These are phyloP conservation scores for Semaprochilodus insignis DNA, from an alignment of 2,797 vertebrate species.

Conservation along the genomic window DNA sequence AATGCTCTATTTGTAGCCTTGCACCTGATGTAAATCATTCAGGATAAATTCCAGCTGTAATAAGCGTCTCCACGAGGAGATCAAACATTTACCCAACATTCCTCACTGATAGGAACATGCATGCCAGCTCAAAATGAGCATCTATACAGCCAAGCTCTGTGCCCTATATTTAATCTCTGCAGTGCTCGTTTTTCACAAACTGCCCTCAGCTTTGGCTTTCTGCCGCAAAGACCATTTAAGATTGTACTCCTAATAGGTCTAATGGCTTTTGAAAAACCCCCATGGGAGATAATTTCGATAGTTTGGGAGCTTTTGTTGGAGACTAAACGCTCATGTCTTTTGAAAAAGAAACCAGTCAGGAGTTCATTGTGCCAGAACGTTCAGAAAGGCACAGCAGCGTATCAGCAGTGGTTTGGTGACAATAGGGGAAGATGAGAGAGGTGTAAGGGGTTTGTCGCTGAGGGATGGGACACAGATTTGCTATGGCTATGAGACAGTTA, in stretches of 20 bases:
- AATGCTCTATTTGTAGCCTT: slow-evolving; percentile 73
- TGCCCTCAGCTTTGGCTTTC: slow-evolving; percentile 64
- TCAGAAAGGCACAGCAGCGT: slow-evolving; percentile 61
- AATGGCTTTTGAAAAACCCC: slow-evolving; percentile 63
- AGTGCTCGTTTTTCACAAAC: slow-evolving; percentile 50
- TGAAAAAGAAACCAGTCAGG: slow-evolving; percentile 61
- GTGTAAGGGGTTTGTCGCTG: slow-evolving; percentile 67
- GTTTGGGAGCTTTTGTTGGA: slow-evolving; percentile 68
- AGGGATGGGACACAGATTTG: slow-evolving; percentile 63
- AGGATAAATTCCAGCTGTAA: slow-evolving; percentile 79
- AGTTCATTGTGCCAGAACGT: slow-evolving; percentile 62
- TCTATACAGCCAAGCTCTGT: slow-evolving; percentile 48
- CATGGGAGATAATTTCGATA: slow-evolving; percentile 65
- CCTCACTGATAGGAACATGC: slow-evolving; percentile 58
- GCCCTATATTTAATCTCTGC: slow-evolving; percentile 46
- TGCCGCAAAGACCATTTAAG: slow-evolving; percentile 62
- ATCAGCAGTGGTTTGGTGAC: slow-evolving; percentile 60
- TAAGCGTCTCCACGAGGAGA: slow-evolving; percentile 70
- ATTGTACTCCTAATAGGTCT: slow-evolving; percentile 63
- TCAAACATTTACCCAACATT: slow-evolving; percentile 77
- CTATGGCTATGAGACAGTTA: slow-evolving; percentile 72
- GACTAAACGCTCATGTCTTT: slow-evolving; percentile 54
- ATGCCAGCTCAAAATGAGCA: slow-evolving; percentile 74
- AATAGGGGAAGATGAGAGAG: slow-evolving; percentile 75
- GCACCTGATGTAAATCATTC: slow-evolving; percentile 82